A percentile compares a stretch with the other conserved stretches of the same genome.
phyloP scores from a whole-genome alignment of 1,140 invertebrate species.

The Dendrolimus kikuchii region DNA sequence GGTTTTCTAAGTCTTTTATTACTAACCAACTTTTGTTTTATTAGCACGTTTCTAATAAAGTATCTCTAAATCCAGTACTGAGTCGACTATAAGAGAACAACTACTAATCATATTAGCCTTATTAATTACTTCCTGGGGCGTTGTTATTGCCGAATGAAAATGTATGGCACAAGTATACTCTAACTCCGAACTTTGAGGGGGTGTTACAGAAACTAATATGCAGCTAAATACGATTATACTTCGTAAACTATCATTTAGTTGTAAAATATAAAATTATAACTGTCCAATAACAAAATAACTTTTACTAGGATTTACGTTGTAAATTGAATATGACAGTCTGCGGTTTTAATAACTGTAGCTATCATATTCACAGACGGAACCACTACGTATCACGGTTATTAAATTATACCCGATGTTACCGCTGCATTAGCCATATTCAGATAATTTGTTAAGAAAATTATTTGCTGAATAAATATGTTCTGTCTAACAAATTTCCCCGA shows the following conservation, averaged over 20 bases:
- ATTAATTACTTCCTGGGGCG: slow-evolving; percentile 51
- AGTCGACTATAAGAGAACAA: slow-evolving; percentile 38
- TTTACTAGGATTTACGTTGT: slow-evolving; percentile 35
- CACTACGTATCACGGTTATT: slow-evolving; percentile 37
- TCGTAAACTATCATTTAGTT: too few species aligned
- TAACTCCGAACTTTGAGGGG: slow-evolving; percentile 13
- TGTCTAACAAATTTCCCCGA: too few species aligned
- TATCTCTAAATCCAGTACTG: slow-evolving; percentile 1
- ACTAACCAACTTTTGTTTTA: too few species aligned
- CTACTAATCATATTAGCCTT: slow-evolving; percentile 62
- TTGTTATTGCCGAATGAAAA: slow-evolving; percentile 54
- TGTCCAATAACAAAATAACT: background rate
- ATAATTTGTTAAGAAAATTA: too few species aligned
- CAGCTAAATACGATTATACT: background rate
- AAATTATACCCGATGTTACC: slow-evolving; percentile 37
- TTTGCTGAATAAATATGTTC: too few species aligned
- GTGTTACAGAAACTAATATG: background rate
- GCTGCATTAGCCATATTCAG: slow-evolving; percentile 9
- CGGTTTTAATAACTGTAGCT: slow-evolving; percentile 45
- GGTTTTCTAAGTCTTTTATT: too few species aligned
- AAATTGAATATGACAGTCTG: slow-evolving; percentile 43
- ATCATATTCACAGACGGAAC: slow-evolving; percentile 28
- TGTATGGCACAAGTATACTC: slow-evolving; percentile 39
- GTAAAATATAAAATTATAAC: too few species aligned
- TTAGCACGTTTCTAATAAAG: background rate